A percentile compares a stretch with the other conserved stretches of the same genome.
phyloP scores from a whole-genome alignment of 2,888 invertebrate species.

The Agrotis segetum region DNA sequence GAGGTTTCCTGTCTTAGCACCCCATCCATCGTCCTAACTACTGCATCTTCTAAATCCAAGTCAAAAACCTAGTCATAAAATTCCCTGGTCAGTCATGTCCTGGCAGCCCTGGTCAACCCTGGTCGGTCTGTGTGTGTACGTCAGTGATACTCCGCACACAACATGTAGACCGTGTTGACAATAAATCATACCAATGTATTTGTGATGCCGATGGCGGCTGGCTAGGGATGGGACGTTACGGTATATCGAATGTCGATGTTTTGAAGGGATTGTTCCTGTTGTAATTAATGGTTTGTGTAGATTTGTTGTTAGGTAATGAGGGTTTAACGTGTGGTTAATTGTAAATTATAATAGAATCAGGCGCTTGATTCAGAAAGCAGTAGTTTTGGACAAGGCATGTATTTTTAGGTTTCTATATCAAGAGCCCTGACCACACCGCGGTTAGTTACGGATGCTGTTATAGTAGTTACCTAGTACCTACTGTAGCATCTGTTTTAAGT shows the following conservation, averaged over 20 bases:
- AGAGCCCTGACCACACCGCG: too few species aligned
- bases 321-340: background rate
- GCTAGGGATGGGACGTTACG: conserved; percentile 36
- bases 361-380: too few species aligned
- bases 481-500: too few species aligned
- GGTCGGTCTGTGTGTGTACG: conserved; percentile 70
- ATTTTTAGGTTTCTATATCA: too few species aligned
- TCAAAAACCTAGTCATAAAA: background rate
- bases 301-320: background rate
- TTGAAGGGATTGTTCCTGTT: background rate
- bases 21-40: too few species aligned
- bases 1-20: too few species aligned
- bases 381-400: too few species aligned
- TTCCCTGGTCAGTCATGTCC: background rate
- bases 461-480: too few species aligned
- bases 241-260: conserved; percentile 25
- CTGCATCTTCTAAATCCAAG: background rate
- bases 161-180: conserved; percentile 86
- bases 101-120: conserved; percentile 44
- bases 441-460: too few species aligned
- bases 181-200: conserved; percentile 91
- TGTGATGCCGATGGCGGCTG: conserved; percentile 83
- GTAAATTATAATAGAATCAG: too few species aligned
- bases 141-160: conserved; percentile 85
- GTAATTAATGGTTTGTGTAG: background rate